Conservation (phyloP, 2,113 vertebrate species). For the Poeciliopsis retropinna region DNA sequence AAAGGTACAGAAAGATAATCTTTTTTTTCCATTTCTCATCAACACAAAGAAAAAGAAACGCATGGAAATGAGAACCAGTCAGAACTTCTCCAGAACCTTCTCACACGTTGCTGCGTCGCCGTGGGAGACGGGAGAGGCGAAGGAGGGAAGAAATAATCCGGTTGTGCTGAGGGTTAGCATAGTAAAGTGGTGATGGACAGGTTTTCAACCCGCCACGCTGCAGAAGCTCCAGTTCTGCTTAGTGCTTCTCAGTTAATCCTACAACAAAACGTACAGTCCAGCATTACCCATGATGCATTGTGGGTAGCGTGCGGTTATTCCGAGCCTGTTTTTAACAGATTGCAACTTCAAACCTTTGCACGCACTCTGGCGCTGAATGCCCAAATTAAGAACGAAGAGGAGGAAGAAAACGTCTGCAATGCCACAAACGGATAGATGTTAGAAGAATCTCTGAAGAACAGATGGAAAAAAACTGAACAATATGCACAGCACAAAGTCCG, state of each 20-base stretch:
- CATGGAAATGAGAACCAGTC: slow-evolving; percentile 58
- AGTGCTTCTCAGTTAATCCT: background rate
- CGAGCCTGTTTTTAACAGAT: slow-evolving; percentile 15
- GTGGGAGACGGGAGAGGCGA: slow-evolving; percentile 12
- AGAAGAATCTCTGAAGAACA: slow-evolving; percentile 2
- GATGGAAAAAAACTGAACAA: slow-evolving; percentile 31
- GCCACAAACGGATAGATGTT: slow-evolving; percentile 21
- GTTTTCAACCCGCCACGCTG: slow-evolving; percentile 21
- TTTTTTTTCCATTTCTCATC: slow-evolving; percentile 84
- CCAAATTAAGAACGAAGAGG: background rate
- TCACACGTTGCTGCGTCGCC: slow-evolving; percentile 24
- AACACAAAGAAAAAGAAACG: slow-evolving; percentile 81
- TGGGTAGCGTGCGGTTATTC: slow-evolving; percentile 13
- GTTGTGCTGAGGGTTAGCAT: slow-evolving; percentile 60
- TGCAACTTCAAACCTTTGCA: background rate
- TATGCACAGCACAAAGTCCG: slow-evolving; percentile 61
- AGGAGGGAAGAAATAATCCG: slow-evolving; percentile 9
- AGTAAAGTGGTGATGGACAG: slow-evolving; percentile 51
- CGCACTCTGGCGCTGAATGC: background rate
- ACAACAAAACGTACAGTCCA: slow-evolving; percentile 4
- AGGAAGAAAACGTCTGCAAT: background rate
- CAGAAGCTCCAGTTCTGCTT: slow-evolving; percentile 1
- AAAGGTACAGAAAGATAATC: slow-evolving; percentile 92
- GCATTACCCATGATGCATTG: background rate
- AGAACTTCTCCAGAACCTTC: slow-evolving; percentile 27